Conservation (phyloP, 2,888 invertebrate genomes). For the Melanotus villosus region DNA sequence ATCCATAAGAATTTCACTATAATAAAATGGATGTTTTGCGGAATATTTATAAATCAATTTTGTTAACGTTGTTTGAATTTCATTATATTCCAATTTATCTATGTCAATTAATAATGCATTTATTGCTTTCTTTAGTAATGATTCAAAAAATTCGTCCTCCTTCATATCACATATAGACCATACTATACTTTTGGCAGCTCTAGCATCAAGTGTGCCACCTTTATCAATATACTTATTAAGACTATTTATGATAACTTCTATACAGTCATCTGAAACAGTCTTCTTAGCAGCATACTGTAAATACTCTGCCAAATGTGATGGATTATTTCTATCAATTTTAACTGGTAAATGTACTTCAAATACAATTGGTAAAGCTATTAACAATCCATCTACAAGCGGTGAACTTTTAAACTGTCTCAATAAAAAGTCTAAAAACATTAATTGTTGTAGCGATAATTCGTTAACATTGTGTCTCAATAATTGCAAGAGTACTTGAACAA, state of each 20-base stretch:
- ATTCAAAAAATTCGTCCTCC: constrained; percentile 67
- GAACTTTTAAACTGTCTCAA: constrained; percentile 69
- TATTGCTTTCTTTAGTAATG: constrained; percentile 71
- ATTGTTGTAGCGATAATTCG: constrained; percentile 72
- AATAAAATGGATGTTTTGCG: constrained; percentile 71
- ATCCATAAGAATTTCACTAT: constrained; percentile 75
- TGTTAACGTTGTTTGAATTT: constrained; percentile 70
- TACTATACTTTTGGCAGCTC: constrained; percentile 70
- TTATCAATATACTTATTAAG: constrained; percentile 68
- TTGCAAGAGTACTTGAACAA: constrained; percentile 77
- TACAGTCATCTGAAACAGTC: constrained; percentile 69
- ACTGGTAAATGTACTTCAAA: constrained; percentile 75
- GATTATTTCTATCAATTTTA: constrained; percentile 73
- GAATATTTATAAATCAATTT: constrained; percentile 69
- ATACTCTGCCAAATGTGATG: constrained; percentile 70
- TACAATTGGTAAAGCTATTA: constrained; percentile 76
- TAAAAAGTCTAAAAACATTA: constrained; percentile 76
- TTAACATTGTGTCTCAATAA: constrained; percentile 75
- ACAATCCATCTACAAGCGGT: constrained; percentile 76
- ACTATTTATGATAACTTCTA: constrained; percentile 71
- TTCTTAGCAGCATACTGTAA: constrained; percentile 71
- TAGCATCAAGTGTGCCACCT: constrained; percentile 66
- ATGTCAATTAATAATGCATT: constrained; percentile 68
- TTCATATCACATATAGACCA: constrained; percentile 72
- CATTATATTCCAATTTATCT: constrained; percentile 67